These are phyloP conservation scores for Contarinia nasturtii DNA, from an alignment of 1,140 invertebrate genomes.

Conservation along the genomic window DNA sequence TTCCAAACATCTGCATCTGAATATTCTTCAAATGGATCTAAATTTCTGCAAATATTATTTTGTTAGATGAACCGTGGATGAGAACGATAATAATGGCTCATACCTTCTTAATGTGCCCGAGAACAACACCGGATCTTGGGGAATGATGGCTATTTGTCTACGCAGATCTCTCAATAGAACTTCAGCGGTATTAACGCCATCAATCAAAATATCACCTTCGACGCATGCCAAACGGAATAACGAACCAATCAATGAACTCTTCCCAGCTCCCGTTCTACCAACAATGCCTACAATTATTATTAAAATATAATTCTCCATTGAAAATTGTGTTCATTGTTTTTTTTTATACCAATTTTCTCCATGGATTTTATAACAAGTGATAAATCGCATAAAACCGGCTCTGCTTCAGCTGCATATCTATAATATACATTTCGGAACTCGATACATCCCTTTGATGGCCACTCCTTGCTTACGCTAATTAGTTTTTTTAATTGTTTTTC, in stretches of 20 bases:
- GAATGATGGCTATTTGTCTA: constrained; percentile 42
- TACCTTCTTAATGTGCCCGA: constrained; percentile 27
- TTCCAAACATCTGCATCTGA: constrained; percentile 40
- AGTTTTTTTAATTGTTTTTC: constrained; percentile 2
- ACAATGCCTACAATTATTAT: too few relatives aligned
- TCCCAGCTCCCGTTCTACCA: constrained; percentile 67
- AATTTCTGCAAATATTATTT: constrained; percentile 29
- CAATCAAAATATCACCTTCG: background rate
- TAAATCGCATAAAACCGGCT: constrained; percentile 36
- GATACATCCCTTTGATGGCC: constrained; percentile 1
- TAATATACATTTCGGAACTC: constrained; percentile 4
- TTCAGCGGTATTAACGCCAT: background rate
- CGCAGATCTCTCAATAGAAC: constrained; percentile 28
- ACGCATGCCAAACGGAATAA: constrained; percentile 34
- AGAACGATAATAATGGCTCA: background rate
- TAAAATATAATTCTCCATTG: too few relatives aligned
- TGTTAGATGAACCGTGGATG: constrained; percentile 16
- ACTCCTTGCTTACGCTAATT: background rate
- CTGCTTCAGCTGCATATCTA: constrained; percentile 1
- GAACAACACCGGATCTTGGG: constrained; percentile 54
- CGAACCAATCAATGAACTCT: constrained; percentile 51
- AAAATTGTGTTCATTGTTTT: too few relatives aligned
- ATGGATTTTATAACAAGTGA: constrained; percentile 35
- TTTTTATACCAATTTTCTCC: constrained; percentile 52
- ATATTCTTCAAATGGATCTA: constrained; percentile 40